Base-by-base conservation (phyloP, 2,888 invertebrate genomes). In the Napeogenes inachia region DNA sequence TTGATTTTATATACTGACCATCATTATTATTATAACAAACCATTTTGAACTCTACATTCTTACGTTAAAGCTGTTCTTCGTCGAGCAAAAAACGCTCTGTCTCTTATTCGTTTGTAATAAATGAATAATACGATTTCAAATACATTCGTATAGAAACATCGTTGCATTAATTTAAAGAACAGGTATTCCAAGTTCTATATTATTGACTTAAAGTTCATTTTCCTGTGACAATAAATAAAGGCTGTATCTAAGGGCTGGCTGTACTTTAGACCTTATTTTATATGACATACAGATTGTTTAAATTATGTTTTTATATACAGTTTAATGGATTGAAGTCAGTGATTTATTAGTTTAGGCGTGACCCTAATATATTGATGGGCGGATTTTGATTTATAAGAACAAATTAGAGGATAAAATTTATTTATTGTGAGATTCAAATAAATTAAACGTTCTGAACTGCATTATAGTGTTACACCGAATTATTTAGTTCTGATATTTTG, bases 1-100 rank as follows among this genome's bases (percentile, higher is more conserved):
- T 88, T 87, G 88, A 87, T 87, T 79, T 77, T 85, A 82, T 82
- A 77, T 68, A 68, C 62, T 58, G 65, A 62, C 62, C 60, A 58
- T 35, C 54, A 50, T 42, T 54, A 13, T 45, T 8, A 0, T 30
- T 12, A 4, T 10, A 4, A 0, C 62, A 56, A 1, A 4, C 38
- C 10, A 61, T 53, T 50, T 38, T 59, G 13, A 30, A 59, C 64
- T 32, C 30, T 68, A 56, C 8, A 0, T 0, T 3, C 0, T 13
- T 5, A 4, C 4, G 0, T 54, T 64, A 66, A 47, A 55, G 53
- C 47, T 3, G 45, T 45, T 21, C 53, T 33, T 47, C 42, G 38
- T 38, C 35, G 45, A 46, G 57, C 54, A 61, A 54, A 57, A 57
- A 56, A n/a, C 12, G 12, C 33, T 54, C 21, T 60, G 46, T 53